A percentile compares a stretch with the other conserved stretches of the same genome.
Evolutionary conservation across 2,888 invertebrate species (phyloP).

Genomic region (Metallyticus violacea): DNA sequence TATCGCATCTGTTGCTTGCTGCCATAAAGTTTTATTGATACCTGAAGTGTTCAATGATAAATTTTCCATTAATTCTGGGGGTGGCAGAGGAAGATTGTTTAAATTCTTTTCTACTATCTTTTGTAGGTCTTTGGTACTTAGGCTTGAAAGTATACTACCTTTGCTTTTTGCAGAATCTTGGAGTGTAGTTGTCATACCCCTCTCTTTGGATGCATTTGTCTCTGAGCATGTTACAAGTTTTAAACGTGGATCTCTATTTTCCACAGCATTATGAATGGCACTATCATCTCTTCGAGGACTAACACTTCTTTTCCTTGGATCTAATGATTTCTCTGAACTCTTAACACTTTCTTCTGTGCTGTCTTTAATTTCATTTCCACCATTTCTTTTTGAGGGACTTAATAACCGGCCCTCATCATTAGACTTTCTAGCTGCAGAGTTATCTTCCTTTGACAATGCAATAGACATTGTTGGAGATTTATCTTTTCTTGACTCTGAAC

Average conservation of each 20-base stretch:
- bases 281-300: not conserved
- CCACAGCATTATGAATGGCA: not conserved
- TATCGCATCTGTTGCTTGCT: not conserved
- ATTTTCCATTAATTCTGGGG: conserved; percentile 3
- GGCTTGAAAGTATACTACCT: conserved; percentile 17
- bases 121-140: conserved; percentile 27
- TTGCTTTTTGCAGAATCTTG: not conserved
- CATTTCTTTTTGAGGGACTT: not conserved
- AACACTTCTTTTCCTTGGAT: not conserved
- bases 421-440: not conserved
- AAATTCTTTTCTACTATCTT: conserved; percentile 23
- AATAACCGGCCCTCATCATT: not conserved
- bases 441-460: too few relatives aligned
- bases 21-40: not conserved
- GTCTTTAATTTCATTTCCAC: not conserved
- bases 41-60: not conserved
- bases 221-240: not conserved
- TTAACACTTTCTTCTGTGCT: not conserved
- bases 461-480: not conserved
- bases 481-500: not conserved
- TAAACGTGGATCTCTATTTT: not conserved
- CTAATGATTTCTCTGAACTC: not conserved
- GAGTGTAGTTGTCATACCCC: not conserved
- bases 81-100: conserved; percentile 22
- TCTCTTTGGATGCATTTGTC: not conserved